Evolutionary conservation across 2,797 vertebrate species (phyloP), one percentile per base, ranked within the genome.

Genomic region (Merluccius polli): DNA sequence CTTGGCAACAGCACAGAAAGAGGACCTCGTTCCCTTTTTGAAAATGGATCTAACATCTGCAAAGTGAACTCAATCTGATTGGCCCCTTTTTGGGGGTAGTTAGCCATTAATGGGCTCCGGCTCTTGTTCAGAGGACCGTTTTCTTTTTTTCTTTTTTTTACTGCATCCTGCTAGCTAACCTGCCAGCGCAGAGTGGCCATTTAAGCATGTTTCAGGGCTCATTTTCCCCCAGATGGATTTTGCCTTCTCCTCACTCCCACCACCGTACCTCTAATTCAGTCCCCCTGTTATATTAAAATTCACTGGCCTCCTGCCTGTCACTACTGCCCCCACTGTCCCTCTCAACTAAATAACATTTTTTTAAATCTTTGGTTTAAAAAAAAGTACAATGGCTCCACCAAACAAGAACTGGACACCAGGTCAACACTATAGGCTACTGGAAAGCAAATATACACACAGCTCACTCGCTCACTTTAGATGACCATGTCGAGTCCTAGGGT

Each of bases 71-170:
- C 69, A 70, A 76, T 79, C 71, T 69, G 71, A 74, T 85, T 81
- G 79, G 79, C 89, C 82, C 87, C 79, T 82, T 88, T 86, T 82
- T 27, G 59, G 59, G 77, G 79, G 77, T 87, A 80, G 85, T 88
- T 85, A 79, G 82, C 81, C 72, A 84, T 85, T 91, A 90, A 91
- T 92, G 85, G 88, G 79, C 72, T 86, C 84, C 83, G 84, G 82
- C 82, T 84, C 79, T 84, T n/a, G 44, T 12, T 71, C 75, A 74
- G 73, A 75, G 74, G 83, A 79, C 77, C 81, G 84, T 91, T 86
- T 76, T 85, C 71, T 48, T 24, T 24, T 27, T 65, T 48, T 48
- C 18, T 48, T 48, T 18, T 18, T 16, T 48, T 18, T 2, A 75
- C 83, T 83, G 80, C 82, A 75, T 75, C 52, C 78, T 79, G 80